A percentile compares a stretch with the other conserved stretches of the same genome.
Conservation (phyloP, 2,888 invertebrate genomes). For the Tinea semifulvella region DNA sequence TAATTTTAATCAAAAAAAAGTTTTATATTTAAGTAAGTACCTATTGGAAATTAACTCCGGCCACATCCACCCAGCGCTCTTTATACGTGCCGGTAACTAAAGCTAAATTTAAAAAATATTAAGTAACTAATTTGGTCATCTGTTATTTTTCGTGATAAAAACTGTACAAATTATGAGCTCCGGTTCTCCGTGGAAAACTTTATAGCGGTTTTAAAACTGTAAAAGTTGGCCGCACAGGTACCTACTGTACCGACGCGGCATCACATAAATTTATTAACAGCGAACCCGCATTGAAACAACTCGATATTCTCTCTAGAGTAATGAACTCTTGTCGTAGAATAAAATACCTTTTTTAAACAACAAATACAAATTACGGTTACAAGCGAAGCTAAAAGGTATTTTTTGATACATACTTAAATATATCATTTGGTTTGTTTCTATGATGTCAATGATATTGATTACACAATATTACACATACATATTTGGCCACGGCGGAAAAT, state of each 20-base stretch:
- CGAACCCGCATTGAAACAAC: neutral
- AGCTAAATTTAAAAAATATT: neutral
- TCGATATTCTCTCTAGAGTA: neutral
- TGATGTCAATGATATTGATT: no score
- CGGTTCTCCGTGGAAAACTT: neutral
- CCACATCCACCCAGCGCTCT: neutral
- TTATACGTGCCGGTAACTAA: neutral
- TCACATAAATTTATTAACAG: constrained; percentile 8
- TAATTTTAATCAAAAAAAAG: no score
- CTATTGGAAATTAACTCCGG: neutral
- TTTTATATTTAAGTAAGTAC: neutral
- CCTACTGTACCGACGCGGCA: neutral
- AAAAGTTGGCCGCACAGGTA: constrained; percentile 4
- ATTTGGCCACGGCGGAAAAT: no score
- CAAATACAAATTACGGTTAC: no score
- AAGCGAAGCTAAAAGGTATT: no score
- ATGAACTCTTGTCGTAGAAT: neutral
- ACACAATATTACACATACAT: no score
- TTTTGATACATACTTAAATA: no score
- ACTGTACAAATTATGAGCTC: neutral
- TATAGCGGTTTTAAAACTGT: constrained; percentile 4
- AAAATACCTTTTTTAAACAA: no score
- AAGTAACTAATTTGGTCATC: constrained; percentile 2
- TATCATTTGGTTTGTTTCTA: no score
- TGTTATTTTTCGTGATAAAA: neutral